Evolutionary conservation across 1,140 invertebrate species (phyloP).

Genomic region (Eciton burchellii): DNA sequence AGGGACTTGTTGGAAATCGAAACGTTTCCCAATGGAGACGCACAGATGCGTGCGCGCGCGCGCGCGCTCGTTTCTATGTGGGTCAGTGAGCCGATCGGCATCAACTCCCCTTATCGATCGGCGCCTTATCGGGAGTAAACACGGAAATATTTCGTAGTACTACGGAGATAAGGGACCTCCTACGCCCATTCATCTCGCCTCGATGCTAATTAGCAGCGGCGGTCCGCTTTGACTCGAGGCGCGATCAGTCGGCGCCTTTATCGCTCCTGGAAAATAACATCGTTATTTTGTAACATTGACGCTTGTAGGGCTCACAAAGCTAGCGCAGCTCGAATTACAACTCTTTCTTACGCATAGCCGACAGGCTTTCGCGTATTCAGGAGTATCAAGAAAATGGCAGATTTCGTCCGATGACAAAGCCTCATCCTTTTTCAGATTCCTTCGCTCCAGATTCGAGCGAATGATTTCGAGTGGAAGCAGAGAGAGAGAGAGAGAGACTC

Average conservation of each 20-base stretch:
- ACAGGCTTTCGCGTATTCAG: not conserved
- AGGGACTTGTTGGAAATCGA: conserved; percentile 5
- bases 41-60: not conserved
- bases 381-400: not conserved
- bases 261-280: conserved; percentile 54
- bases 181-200: conserved; percentile 65
- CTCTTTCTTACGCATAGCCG: not conserved
- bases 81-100: conserved; percentile 69
- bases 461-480: not conserved
- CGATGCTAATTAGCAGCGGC: conserved; percentile 54
- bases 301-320: not conserved
- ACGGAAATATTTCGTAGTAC: conserved; percentile 69
- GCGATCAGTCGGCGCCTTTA: no score
- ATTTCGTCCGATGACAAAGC: not conserved
- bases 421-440: not conserved
- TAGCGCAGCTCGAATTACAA: conserved; percentile 5
- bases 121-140: conserved; percentile 71
- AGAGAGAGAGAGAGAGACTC: conserved; percentile 20
- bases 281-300: conserved; percentile 24
- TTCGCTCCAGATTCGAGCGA: not conserved
- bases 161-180: conserved; percentile 68
- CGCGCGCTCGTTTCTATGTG: conserved; percentile 47
- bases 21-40: not conserved
- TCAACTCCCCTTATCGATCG: conserved; percentile 71
- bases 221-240: conserved; percentile 41